phyloP scores from a whole-genome alignment of 2,888 invertebrate genomes.

The Biston betularia region DNA sequence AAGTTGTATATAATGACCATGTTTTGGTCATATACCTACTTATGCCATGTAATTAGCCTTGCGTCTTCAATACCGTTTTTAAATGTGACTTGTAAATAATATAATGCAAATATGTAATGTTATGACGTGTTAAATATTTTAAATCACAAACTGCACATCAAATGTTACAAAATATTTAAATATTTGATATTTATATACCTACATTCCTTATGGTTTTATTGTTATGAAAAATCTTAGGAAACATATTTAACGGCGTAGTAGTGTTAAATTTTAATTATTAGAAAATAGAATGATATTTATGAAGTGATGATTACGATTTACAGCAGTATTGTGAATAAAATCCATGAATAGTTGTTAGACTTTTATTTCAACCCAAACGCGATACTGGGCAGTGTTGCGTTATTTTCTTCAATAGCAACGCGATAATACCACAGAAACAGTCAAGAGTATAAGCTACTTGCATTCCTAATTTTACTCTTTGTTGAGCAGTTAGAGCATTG shows the following conservation, averaged over 20 bases:
- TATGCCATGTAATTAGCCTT: slow-evolving; percentile 26
- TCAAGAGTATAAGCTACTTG: too few species aligned
- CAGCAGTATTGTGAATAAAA: slow-evolving; percentile 77
- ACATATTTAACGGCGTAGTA: slow-evolving; percentile 37
- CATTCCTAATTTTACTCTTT: too few species aligned
- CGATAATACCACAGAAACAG: too few species aligned
- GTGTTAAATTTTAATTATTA: slow-evolving; percentile 31
- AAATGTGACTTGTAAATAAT: slow-evolving; percentile 43
- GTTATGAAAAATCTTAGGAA: slow-evolving; percentile 35
- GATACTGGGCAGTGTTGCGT: too few species aligned
- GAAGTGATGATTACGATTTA: slow-evolving; percentile 49
- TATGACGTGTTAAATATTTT: slow-evolving; percentile 40
- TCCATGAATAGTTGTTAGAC: slow-evolving; percentile 50
- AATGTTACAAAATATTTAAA: slow-evolving; percentile 28
- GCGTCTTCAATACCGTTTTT: slow-evolving; percentile 30
- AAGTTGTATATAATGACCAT: slow-evolving; percentile 37
- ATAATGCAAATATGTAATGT: slow-evolving; percentile 11
- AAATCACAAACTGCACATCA: slow-evolving; percentile 39
- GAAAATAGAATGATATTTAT: slow-evolving; percentile 37
- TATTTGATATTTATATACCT: slow-evolving; percentile 42
- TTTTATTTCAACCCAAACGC: slow-evolving; percentile 12
- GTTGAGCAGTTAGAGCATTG: too few species aligned
- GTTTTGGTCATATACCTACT: slow-evolving; percentile 28
- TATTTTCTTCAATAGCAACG: background rate
- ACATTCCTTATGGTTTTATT: slow-evolving; percentile 57